These are phyloP conservation scores for Allacma fusca DNA, from an alignment of 2,888 invertebrate species.

Conservation along the genomic window DNA sequence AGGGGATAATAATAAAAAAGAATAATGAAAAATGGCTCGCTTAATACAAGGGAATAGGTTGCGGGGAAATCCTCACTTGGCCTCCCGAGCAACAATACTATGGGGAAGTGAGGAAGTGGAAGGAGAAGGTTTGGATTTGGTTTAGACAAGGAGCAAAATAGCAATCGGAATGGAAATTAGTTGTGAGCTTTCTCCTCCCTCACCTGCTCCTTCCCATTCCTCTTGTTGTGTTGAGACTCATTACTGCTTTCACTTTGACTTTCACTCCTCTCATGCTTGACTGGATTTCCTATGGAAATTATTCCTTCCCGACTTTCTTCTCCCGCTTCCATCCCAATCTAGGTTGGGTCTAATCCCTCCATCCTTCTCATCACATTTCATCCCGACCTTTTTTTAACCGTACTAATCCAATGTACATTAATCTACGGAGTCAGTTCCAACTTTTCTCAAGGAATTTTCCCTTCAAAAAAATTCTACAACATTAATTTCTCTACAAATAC, in stretches of 20 bases:
- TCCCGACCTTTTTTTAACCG: too few relatives aligned
- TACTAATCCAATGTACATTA: too few relatives aligned
- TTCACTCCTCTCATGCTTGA: not conserved
- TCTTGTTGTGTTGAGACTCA: not conserved
- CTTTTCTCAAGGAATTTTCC: not conserved
- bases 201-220: not conserved
- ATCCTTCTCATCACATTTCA: too few relatives aligned
- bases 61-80: not conserved
- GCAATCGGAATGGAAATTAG: constrained; percentile 41
- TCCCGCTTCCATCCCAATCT: not conserved
- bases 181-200: constrained; percentile 7
- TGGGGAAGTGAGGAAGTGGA: not conserved
- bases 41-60: constrained; percentile 6
- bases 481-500: not conserved
- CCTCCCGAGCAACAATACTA: not conserved
- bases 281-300: too few relatives aligned
- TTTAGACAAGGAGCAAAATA: not conserved
- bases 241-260: constrained; percentile 5
- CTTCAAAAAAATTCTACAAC: too few relatives aligned
- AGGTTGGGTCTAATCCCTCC: not conserved
- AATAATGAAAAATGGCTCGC: constrained; percentile 10
- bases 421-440: too few relatives aligned
- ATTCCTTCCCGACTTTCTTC: not conserved
- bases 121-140: not conserved
- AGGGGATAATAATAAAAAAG: not conserved